Evolutionary conservation across 2,888 invertebrate species (phyloP).

Genomic region (Tuta absoluta): DNA sequence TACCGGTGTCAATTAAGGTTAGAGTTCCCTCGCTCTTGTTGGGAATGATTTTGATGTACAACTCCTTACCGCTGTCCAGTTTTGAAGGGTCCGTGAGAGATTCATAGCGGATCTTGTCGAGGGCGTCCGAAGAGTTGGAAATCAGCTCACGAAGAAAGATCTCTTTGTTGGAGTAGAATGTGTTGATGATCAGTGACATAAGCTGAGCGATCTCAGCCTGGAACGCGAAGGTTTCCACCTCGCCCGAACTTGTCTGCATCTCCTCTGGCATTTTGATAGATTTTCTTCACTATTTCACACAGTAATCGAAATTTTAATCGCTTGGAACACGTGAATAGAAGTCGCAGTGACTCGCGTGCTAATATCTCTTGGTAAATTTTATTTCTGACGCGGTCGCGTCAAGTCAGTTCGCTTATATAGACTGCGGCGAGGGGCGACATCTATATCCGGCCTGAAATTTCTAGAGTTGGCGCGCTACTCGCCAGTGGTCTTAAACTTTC

Average conservation of each 20-base stretch:
- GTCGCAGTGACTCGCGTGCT: constrained; percentile 50
- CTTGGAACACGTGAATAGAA: constrained; percentile 59
- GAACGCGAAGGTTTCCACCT: constrained; percentile 99
- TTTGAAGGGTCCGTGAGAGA: constrained; percentile 97
- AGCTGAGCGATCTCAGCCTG: constrained; percentile 99
- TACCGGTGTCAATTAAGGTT: constrained; percentile 96
- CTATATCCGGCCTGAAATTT: constrained; percentile 69
- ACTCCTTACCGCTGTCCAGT: constrained; percentile 95
- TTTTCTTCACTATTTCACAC: constrained; percentile 35
- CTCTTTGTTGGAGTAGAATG: constrained; percentile 99
- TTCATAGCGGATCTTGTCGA: constrained; percentile 97
- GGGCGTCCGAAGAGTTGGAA: constrained; percentile 97
- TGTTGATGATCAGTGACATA: constrained; percentile 99
- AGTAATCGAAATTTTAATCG: constrained; percentile 36
- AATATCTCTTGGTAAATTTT: constrained; percentile 47
- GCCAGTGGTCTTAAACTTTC: constrained; percentile 49
- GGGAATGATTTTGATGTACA: constrained; percentile 97
- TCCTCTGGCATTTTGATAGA: constrained; percentile 87
- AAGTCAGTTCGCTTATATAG: constrained; percentile 63
- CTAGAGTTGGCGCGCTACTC: constrained; percentile 55
- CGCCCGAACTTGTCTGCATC: constrained; percentile 84
- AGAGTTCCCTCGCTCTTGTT: constrained; percentile 97
- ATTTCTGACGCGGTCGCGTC: constrained; percentile 58
- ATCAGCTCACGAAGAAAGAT: constrained; percentile 99
- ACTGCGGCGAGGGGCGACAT: constrained; percentile 53